Evolutionary conservation across 2,888 invertebrate genomes (phyloP).

Genomic region (Nomada hirtipes): DNA sequence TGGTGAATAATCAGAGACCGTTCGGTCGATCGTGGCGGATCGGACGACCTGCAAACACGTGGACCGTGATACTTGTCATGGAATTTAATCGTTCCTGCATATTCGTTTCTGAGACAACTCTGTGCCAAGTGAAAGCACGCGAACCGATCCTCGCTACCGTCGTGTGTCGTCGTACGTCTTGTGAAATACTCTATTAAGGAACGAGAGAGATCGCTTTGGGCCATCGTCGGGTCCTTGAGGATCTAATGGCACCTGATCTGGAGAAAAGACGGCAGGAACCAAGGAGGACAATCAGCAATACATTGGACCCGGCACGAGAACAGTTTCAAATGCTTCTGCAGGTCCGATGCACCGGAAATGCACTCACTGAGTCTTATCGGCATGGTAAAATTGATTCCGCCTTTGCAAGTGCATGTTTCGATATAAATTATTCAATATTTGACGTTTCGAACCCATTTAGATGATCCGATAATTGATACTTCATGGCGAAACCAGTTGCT

Average conservation of each 20-base stretch:
- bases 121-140: slow-evolving; percentile 25
- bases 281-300: slow-evolving; percentile 67
- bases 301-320: slow-evolving; percentile 64
- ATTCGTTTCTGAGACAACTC: not conserved
- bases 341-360: slow-evolving; percentile 71
- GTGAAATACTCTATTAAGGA: not conserved
- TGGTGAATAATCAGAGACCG: not conserved
- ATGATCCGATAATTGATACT: slow-evolving; percentile 7
- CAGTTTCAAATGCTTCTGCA: slow-evolving; percentile 77
- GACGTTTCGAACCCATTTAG: not conserved
- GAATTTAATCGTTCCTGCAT: slow-evolving; percentile 6
- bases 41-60: not conserved
- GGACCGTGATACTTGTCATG: slow-evolving; percentile 19
- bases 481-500: slow-evolving; percentile 9
- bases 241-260: slow-evolving; percentile 81
- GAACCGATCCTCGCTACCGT: slow-evolving; percentile 2
- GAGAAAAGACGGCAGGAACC: slow-evolving; percentile 78
- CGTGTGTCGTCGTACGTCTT: not conserved
- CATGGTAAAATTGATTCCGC: slow-evolving; percentile 72
- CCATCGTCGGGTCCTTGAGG: slow-evolving; percentile 22
- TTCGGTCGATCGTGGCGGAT: not conserved
- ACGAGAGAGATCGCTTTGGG: not conserved
- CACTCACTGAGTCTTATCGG: slow-evolving; percentile 75
- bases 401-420: slow-evolving; percentile 5
- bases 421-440: slow-evolving; percentile 14